Base-by-base conservation (phyloP, 2,888 invertebrate species). In the Tachina grossa region DNA sequence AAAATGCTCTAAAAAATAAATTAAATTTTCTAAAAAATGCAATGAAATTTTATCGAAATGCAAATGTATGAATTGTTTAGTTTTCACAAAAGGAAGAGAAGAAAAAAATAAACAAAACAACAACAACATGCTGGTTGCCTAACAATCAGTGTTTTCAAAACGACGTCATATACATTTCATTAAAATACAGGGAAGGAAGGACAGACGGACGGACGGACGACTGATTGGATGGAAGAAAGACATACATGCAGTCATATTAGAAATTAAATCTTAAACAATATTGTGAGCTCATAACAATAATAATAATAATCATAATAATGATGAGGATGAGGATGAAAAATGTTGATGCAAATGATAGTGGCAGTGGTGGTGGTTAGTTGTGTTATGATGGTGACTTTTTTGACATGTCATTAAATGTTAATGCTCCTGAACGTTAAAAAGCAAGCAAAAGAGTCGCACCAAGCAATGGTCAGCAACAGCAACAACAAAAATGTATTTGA, bases 351-450 rank as follows among this genome's bases (percentile, higher is more conserved):
- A 57, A 57, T 65, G 11, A 75, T 79, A 68, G 19, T 57, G 53
- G 71, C 63, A 39, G 69, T 49, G 41, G 61, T 61, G 39, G 65
- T 84, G 31, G 71, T 59, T 9, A 4, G 31, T 31, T 31, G 31
- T 31, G 59, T 76, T 69, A 63, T 79, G 61, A 71, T 78, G 82
- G 51, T 85, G 82, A 82, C 78, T 85, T 85, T 78, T 83, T 80
- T 63, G 77, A 85, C 79, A 80, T 85, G 79, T 76, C 76, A 80
- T 83, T 80, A 80, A 83, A 83, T 80, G 76, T 80, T 85, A 83
- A 85, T 85, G 85, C 83, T 83, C 79, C 85, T 76, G 83, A 85
- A 83, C 72, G 59, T 45, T 79, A 49, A 51, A 75, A 79, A 71
- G 19, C 22, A 49, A 63, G 39, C 13, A 53, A 68, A 63, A 63